phyloP scores from a whole-genome alignment of 2,113 vertebrate species.

The Amazona guildingii region DNA sequence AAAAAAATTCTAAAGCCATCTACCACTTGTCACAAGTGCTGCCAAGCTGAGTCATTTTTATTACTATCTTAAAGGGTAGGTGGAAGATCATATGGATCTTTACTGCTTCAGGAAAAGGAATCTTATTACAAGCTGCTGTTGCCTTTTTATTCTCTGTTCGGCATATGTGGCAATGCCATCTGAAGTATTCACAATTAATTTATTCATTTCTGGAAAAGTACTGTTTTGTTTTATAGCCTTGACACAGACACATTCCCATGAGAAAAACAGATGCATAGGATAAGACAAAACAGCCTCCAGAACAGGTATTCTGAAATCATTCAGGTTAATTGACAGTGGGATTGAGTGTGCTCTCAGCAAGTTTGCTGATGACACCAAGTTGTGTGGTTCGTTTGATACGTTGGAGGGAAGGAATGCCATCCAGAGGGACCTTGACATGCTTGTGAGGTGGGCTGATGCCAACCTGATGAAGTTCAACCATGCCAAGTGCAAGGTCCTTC shows the following conservation, averaged over 20 bases:
- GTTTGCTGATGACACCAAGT: no score
- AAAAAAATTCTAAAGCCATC: not conserved
- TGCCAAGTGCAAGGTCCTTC: no score
- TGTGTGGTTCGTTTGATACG: no score
- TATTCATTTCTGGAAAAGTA: not conserved
- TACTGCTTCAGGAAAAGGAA: not conserved
- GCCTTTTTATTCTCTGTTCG: not conserved
- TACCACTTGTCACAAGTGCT: not conserved
- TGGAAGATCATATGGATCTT: not conserved
- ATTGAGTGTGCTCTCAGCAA: no score
- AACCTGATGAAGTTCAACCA: no score
- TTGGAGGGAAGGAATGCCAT: no score
- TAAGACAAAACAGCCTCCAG: not conserved
- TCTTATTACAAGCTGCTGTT: slow-evolving; percentile 16
- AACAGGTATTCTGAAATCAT: not conserved
- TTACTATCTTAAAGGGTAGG: not conserved
- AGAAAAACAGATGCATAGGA: not conserved
- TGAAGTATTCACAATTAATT: not conserved
- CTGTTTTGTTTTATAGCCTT: not conserved
- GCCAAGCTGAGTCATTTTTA: not conserved
- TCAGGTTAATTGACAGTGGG: not conserved
- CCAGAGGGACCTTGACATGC: no score
- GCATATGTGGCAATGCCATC: not conserved
- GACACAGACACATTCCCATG: not conserved
- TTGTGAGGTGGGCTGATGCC: no score